These are phyloP conservation scores for Apodemia duryi DNA, from an alignment of 2,888 invertebrate species.

Conservation along the genomic window DNA sequence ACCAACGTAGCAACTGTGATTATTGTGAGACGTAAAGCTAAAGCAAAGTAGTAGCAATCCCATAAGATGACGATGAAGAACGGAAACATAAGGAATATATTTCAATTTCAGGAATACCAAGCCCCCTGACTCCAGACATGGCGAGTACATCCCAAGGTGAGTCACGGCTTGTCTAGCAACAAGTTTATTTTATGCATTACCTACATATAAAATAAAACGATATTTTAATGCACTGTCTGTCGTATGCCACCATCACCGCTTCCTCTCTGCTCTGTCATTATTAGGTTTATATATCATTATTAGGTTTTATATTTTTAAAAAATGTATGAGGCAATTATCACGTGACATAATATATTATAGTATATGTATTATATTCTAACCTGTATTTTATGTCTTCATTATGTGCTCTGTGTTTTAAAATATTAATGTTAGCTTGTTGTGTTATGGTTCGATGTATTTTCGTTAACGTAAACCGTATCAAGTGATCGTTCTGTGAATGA, in stretches of 20 bases:
- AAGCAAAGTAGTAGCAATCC: too few relatives aligned
- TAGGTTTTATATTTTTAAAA: constrained; percentile 67
- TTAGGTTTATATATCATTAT: constrained; percentile 74
- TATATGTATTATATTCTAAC: constrained; percentile 67
- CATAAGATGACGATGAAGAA: constrained; percentile 7
- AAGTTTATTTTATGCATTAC: constrained; percentile 76
- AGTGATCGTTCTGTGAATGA: constrained; percentile 35
- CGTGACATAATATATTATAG: constrained; percentile 63
- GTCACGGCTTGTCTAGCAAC: constrained; percentile 76
- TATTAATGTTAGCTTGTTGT: constrained; percentile 76
- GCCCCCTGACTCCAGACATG: constrained; percentile 82
- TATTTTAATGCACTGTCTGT: constrained; percentile 80
- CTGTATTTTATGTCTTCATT: constrained; percentile 68
- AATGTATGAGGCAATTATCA: constrained; percentile 78
- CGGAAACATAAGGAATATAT: constrained; percentile 43
- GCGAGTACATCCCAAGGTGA: constrained; percentile 94
- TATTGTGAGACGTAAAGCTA: too few relatives aligned
- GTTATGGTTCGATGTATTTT: constrained; percentile 73
- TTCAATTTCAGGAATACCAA: constrained; percentile 78
- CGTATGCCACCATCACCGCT: constrained; percentile 81
- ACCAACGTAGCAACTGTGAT: too few relatives aligned
- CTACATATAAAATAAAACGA: constrained; percentile 77
- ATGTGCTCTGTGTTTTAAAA: constrained; percentile 75
- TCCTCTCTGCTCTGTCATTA: constrained; percentile 81
- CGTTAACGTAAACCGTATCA: constrained; percentile 20